Conservation (phyloP, 2,797 vertebrate genomes). For the Lophius americanus region DNA sequence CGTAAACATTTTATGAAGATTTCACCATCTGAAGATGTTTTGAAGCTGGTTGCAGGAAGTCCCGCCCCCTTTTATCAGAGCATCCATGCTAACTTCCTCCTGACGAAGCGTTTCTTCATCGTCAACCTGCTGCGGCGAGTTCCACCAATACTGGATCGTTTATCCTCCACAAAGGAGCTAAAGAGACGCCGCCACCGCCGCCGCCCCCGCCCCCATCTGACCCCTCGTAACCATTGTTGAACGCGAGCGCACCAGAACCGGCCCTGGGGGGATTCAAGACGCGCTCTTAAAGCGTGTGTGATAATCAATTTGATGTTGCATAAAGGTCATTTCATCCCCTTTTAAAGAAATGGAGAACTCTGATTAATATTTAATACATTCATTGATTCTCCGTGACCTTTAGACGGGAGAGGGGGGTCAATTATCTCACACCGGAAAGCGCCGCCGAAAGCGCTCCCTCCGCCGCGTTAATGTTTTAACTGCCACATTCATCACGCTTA, state of each 20-base stretch:
- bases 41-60: too few relatives aligned
- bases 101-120: too few relatives aligned
- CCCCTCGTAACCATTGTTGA: too few relatives aligned
- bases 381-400: conserved; percentile 78
- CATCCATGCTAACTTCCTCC: too few relatives aligned
- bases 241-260: too few relatives aligned
- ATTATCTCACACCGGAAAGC: conserved; percentile 65
- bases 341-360: conserved; percentile 72
- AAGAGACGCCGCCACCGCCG: background rate
- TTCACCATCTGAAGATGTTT: too few relatives aligned
- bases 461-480: conserved; percentile 57
- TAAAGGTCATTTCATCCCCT: conserved; percentile 78
- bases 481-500: conserved; percentile 65
- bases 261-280: conserved; percentile 12
- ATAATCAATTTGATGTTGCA: conserved; percentile 72
- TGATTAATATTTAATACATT: conserved; percentile 75
- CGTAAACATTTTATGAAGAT: too few relatives aligned
- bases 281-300: conserved; percentile 38
- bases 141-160: conserved; percentile 11
- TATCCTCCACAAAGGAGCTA: conserved; percentile 10
- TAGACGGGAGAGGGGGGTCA: conserved; percentile 60
- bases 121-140: background rate
- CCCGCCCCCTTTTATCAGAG: too few relatives aligned
- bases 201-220: background rate
- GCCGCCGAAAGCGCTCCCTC: conserved; percentile 58